These are phyloP conservation scores for Cathartes aura DNA, from an alignment of 2,113 vertebrate genomes.

Conservation along the genomic window DNA sequence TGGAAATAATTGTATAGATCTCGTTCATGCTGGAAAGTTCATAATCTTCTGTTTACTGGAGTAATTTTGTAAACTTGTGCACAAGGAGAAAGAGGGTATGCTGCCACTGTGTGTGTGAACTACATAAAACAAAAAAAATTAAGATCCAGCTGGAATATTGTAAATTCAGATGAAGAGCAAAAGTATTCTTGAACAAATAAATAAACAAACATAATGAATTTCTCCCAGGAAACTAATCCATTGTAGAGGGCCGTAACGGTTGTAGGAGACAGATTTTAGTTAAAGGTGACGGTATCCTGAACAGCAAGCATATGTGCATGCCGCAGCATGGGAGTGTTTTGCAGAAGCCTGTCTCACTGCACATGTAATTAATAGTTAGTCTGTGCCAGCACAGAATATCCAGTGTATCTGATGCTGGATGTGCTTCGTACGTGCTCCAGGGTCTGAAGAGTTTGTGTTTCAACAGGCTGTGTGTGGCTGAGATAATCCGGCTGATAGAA, in stretches of 20 bases:
- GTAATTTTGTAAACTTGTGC: background rate
- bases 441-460: background rate
- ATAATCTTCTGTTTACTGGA: background rate
- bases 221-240: background rate
- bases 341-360: background rate
- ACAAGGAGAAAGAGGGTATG: background rate
- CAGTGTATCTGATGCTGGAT: background rate
- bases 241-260: background rate
- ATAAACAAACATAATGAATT: background rate
- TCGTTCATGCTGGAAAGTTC: background rate
- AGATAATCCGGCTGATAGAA: no score
- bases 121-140: background rate
- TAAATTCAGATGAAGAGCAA: background rate
- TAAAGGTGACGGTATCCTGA: background rate
- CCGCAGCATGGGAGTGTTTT: background rate
- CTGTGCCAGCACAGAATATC: background rate
- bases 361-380: no score
- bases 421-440: fast-evolving
- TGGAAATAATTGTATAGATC: background rate
- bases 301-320: background rate
- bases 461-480: fast-evolving
- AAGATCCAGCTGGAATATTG: background rate
- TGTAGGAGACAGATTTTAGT: background rate
- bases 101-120: background rate
- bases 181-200: background rate